These are phyloP conservation scores for Athalia rosae DNA, from an alignment of 2,888 invertebrate species.

Conservation along the genomic window DNA sequence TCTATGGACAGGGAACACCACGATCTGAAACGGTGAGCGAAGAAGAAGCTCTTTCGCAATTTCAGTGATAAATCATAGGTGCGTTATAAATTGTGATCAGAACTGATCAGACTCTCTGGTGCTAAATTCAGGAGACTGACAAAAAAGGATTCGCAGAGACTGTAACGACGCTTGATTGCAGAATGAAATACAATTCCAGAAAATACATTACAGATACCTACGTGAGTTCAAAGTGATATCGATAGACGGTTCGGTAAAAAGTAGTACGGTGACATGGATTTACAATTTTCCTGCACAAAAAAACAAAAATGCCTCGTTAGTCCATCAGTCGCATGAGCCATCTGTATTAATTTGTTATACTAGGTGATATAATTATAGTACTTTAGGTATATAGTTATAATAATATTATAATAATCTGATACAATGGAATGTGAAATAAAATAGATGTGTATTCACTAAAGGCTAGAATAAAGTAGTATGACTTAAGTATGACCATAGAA, in stretches of 20 bases:
- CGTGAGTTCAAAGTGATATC: not conserved
- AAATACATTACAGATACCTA: no score
- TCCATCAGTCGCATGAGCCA: conserved; percentile 38
- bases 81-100: not conserved
- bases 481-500: conserved; percentile 73
- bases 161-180: no score
- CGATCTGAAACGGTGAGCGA: conserved; percentile 32
- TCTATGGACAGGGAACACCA: conserved; percentile 32
- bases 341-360: conserved; percentile 38
- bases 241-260: conserved; percentile 20
- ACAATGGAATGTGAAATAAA: conserved; percentile 56
- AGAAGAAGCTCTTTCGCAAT: conserved; percentile 12
- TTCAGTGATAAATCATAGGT: not conserved
- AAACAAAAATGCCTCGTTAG: conserved; percentile 17
- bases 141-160: no score
- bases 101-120: no score
- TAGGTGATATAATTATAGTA: not conserved
- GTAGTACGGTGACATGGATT: not conserved
- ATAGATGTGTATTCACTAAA: conserved; percentile 48
- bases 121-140: no score
- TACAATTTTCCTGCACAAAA: conserved; percentile 6
- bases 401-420: conserved; percentile 52
- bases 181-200: no score
- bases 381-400: conserved; percentile 45
- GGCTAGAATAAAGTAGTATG: conserved; percentile 68